phyloP scores from a whole-genome alignment of 2,113 vertebrate species.

The Cochlearius cochlearius region DNA sequence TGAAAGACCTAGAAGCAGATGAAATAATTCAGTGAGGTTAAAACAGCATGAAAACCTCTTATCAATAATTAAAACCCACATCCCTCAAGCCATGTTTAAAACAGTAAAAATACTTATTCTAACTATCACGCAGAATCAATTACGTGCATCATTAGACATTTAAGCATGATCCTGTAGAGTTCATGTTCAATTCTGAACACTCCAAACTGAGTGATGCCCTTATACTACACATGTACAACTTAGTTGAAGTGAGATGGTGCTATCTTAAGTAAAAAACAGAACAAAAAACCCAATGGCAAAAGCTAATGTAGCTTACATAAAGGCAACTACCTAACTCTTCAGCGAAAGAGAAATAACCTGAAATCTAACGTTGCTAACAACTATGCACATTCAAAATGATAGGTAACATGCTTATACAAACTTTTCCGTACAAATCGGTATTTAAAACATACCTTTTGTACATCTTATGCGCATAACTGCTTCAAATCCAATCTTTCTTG shows the following conservation, averaged over 20 bases:
- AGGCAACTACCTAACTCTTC: background rate
- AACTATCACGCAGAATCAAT: background rate
- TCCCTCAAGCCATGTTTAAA: background rate
- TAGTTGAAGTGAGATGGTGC: background rate
- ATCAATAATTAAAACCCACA: background rate
- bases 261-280: background rate
- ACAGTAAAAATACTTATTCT: background rate
- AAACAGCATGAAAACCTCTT: background rate
- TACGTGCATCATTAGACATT: background rate
- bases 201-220: background rate
- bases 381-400: background rate
- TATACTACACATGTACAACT: background rate
- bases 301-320: background rate
- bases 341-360: background rate
- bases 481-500: conserved; percentile 96
- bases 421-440: rapidly evolving
- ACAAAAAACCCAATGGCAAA: background rate
- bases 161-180: background rate
- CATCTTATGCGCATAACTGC: conserved; percentile 99
- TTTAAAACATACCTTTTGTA: conserved; percentile 86
- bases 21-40: background rate
- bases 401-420: background rate
- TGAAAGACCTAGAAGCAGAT: conserved; percentile 84
- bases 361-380: background rate
- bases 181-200: background rate